Evolutionary conservation across 2,797 vertebrate genomes (phyloP), one percentile per base, ranked within the genome.

Genomic region (Diglossa cyanea): DNA sequence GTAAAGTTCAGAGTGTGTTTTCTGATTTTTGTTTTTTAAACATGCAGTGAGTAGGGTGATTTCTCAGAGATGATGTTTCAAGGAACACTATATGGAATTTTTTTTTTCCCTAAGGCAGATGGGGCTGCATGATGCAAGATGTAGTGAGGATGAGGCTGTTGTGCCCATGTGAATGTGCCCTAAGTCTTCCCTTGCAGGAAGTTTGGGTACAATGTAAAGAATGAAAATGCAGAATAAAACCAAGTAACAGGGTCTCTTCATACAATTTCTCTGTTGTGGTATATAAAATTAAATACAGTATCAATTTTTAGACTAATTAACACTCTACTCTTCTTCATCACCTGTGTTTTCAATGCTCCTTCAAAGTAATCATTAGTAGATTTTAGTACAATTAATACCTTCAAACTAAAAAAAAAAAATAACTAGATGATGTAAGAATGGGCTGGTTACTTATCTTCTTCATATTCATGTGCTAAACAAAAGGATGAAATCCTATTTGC

Each of bases 41-140:
- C 0, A 0, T 37, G 61, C 13, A 39, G 21, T 8, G 19, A 73
- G 21, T 1, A 2, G 9, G 17, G 55, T 26, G 47, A 25, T 68
- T 63, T 80, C 68, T 80, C 20, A n/a, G 71, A 42, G 28, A 12
- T 2, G 12, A 19, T 51, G 42, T 51, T 82, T 88, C 42, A 86
- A 65, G 40, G 54, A 81, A 58, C 0, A 0, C 13, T 45, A 1
- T 28, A 19, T 53, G 42, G 74, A 53, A 6, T 14, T 6, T 7
- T 15, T 6, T 10, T 21, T 33, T 57, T 44, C 10, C 11, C n/a
- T 20, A 9, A 60, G 44, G 44, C 40, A 73, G 42, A 33, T 45
- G 53, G 45, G 53, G 19, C 18, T 76, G 57, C 17, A 10, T 31
- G 63, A 78, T 71, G 76, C 37, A 74, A 81, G 61, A 86, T 19